Evolutionary conservation across 2,797 vertebrate species (phyloP).

Genomic region (Glossophaga mutica): DNA sequence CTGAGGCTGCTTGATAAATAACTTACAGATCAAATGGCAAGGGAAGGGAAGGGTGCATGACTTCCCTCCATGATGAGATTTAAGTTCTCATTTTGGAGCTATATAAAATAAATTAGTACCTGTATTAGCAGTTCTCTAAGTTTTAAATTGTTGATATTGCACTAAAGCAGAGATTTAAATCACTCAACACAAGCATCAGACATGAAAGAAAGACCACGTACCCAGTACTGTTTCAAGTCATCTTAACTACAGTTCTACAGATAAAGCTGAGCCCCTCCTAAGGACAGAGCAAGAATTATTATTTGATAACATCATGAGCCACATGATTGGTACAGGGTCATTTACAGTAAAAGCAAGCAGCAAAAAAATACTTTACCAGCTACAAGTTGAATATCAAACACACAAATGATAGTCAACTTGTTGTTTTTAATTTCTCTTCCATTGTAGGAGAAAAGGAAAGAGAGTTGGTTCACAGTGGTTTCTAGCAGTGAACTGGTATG

Average conservation of each 20-base stretch:
- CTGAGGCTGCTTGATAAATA: background rate
- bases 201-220: background rate
- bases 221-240: background rate
- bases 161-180: background rate
- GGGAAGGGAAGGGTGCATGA: accelerated
- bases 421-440: background rate
- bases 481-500: background rate
- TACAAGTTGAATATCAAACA: background rate
- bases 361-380: background rate
- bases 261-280: background rate
- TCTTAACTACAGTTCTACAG: background rate
- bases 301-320: background rate
- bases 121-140: background rate
- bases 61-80: background rate
- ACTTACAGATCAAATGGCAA: background rate
- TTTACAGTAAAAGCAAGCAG: background rate
- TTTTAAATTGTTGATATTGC: background rate
- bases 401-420: background rate
- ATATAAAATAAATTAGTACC: background rate
- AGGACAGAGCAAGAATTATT: background rate
- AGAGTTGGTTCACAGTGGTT: background rate
- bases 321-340: background rate
- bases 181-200: background rate
- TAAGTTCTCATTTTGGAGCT: background rate
- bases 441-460: background rate